Percentiles rank a stretch among this genome's conserved stretches.
phyloP scores from a whole-genome alignment of 2,113 vertebrate species.

The Anolis sagrei region DNA sequence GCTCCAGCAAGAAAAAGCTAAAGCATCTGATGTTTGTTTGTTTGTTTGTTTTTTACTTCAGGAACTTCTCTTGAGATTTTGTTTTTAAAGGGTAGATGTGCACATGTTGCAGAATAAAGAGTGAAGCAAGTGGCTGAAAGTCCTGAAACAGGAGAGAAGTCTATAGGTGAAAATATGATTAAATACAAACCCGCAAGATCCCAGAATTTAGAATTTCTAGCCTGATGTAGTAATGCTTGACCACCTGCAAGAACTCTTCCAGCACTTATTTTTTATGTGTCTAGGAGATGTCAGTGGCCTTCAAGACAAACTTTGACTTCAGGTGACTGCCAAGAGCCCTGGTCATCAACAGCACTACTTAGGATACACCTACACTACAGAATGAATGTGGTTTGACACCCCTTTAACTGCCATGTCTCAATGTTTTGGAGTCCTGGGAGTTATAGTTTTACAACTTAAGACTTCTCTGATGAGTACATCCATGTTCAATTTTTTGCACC shows the following conservation, averaged over 20 bases:
- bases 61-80: not conserved
- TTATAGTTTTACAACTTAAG: no score
- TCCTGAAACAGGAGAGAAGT: not conserved
- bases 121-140: not conserved
- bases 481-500: not conserved
- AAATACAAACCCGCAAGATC: not conserved
- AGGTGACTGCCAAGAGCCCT: no score
- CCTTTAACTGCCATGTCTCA: no score
- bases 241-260: not conserved
- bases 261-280: not conserved
- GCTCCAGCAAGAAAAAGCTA: constrained; percentile 5
- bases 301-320: no score
- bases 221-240: no score
- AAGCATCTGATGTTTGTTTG: not conserved
- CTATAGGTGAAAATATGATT: not conserved
- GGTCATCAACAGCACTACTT: no score
- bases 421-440: no score
- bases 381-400: no score
- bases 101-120: not conserved
- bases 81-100: not conserved
- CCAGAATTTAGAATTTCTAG: no score
- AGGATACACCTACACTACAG: no score
- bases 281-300: not conserved
- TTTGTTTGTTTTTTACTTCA: not conserved
- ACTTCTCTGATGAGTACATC: not conserved